phyloP scores from a whole-genome alignment of 2,888 invertebrate genomes.

The Heliothis peltigera region DNA sequence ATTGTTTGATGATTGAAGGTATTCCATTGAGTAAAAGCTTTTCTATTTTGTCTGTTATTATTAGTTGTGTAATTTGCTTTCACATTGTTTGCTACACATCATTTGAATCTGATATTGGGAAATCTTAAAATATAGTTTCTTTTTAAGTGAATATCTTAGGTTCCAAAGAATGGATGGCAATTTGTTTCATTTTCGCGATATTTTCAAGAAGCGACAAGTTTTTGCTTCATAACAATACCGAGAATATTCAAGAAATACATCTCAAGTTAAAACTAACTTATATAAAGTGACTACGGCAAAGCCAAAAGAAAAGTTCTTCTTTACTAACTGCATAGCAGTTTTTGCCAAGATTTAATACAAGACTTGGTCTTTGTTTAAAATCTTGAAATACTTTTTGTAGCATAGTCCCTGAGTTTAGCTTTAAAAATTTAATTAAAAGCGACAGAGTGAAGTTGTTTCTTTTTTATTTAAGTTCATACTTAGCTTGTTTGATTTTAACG shows the following conservation, averaged over 20 bases:
- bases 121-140: background rate
- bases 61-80: background rate
- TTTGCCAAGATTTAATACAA: conserved; percentile 44
- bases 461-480: conserved; percentile 8
- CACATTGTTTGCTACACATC: background rate
- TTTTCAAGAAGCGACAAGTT: conserved; percentile 7
- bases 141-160: no score
- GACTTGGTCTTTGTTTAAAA: conserved; percentile 45
- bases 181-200: conserved; percentile 10
- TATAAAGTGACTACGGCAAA: conserved; percentile 46
- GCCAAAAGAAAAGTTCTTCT: conserved; percentile 49
- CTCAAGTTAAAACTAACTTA: conserved; percentile 40
- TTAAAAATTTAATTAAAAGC: conserved; percentile 42
- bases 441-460: conserved; percentile 9
- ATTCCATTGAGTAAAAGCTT: conserved; percentile 12
- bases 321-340: conserved; percentile 44
- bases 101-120: no score
- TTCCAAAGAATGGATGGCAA: background rate
- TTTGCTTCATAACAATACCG: conserved; percentile 12
- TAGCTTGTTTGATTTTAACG: background rate
- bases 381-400: conserved; percentile 28
- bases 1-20: conserved; percentile 10
- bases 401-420: conserved; percentile 12
- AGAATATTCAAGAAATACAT: conserved; percentile 14
- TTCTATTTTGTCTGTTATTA: background rate